phyloP scores from a whole-genome alignment of 2,888 invertebrate genomes.

The Dynastes tityus region DNA sequence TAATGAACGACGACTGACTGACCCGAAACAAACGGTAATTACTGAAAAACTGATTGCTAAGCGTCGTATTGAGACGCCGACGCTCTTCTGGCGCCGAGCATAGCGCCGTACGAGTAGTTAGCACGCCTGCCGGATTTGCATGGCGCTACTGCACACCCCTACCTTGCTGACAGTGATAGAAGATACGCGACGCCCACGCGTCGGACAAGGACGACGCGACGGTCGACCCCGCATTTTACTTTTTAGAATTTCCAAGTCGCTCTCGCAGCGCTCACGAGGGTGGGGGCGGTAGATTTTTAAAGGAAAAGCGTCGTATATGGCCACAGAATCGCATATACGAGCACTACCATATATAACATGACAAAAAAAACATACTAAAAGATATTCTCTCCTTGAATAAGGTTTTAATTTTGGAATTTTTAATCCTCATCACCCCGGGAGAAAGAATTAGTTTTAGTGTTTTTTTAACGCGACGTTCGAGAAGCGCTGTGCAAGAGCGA shows the following conservation, averaged over 20 bases:
- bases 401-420: slow-evolving; percentile 35
- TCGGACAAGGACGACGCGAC: slow-evolving; percentile 60
- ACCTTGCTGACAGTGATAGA: slow-evolving; percentile 60
- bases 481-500: slow-evolving; percentile 29
- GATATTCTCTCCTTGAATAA: no score
- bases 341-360: slow-evolving; percentile 15
- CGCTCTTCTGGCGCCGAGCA: slow-evolving; percentile 69
- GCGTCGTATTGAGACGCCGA: slow-evolving; percentile 69
- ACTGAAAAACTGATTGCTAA: slow-evolving; percentile 67
- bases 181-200: slow-evolving; percentile 60
- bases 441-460: slow-evolving; percentile 33
- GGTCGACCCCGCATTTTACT: slow-evolving; percentile 62
- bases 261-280: slow-evolving; percentile 52
- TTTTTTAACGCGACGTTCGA: slow-evolving; percentile 13
- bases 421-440: slow-evolving; percentile 14
- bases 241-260: slow-evolving; percentile 63
- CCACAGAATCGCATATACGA: slow-evolving; percentile 22
- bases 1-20: slow-evolving; percentile 45
- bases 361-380: neutral
- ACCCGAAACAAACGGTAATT: slow-evolving; percentile 62
- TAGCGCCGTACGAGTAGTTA: slow-evolving; percentile 70
- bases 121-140: slow-evolving; percentile 71
- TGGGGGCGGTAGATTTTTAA: slow-evolving; percentile 53
- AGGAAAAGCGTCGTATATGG: slow-evolving; percentile 6
- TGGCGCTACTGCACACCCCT: slow-evolving; percentile 64